Evolutionary conservation across 2,888 invertebrate species (phyloP).

Genomic region (Tanypteryx hageni): DNA sequence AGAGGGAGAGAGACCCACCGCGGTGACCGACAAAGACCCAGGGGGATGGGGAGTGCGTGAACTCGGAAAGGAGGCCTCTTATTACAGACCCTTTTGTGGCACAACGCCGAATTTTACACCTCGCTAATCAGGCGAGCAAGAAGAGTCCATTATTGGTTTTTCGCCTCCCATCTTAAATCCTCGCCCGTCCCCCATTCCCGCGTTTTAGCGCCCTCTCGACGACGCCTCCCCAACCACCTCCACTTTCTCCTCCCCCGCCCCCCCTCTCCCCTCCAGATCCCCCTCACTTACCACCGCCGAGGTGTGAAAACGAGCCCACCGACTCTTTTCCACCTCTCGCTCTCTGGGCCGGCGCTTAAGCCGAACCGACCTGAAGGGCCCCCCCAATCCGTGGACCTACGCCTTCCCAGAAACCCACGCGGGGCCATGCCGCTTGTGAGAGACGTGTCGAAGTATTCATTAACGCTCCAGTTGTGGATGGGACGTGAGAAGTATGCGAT

Average conservation of each 20-base stretch:
- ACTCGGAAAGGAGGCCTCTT: slow-evolving; percentile 48
- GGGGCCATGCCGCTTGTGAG: slow-evolving; percentile 16
- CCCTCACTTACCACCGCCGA: background rate
- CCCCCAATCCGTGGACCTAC: background rate
- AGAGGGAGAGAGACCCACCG: background rate
- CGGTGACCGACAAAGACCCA: slow-evolving; percentile 51
- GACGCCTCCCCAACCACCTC: background rate
- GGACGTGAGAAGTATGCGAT: slow-evolving; percentile 41
- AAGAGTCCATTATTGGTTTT: slow-evolving; percentile 66
- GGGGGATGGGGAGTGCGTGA: slow-evolving; percentile 28
- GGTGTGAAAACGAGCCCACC: slow-evolving; percentile 27
- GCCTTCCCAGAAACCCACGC: slow-evolving; percentile 41
- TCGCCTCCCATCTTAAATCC: slow-evolving; percentile 47
- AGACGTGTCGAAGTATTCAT: slow-evolving; percentile 39
- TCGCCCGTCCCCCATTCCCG: background rate
- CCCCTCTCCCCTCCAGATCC: background rate
- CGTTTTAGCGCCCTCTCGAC: slow-evolving; percentile 64
- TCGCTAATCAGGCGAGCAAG: slow-evolving; percentile 66
- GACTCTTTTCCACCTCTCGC: no score
- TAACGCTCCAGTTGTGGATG: slow-evolving; percentile 54
- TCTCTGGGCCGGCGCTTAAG: background rate
- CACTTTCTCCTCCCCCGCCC: background rate
- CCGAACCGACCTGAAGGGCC: background rate
- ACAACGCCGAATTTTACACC: slow-evolving; percentile 54
- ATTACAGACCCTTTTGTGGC: slow-evolving; percentile 40